Evolutionary conservation across 2,888 invertebrate species (phyloP).

Genomic region (Operophtera brumata): DNA sequence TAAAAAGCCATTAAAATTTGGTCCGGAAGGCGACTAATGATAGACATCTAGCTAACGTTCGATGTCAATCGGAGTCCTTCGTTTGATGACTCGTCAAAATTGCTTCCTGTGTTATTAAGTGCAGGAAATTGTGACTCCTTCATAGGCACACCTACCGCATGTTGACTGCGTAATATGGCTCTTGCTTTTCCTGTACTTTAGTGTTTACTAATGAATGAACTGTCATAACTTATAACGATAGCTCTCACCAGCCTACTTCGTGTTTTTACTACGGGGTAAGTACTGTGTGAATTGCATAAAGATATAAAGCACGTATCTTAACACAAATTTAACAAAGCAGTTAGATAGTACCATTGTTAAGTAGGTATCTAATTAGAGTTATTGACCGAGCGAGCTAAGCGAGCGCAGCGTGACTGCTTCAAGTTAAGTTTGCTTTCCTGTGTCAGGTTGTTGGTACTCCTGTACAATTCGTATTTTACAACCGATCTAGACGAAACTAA

Average conservation of each 20-base stretch:
- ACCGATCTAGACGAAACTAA: too few relatives aligned
- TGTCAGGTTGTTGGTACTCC: too few relatives aligned
- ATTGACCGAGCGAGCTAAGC: too few relatives aligned
- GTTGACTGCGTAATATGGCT: conserved; percentile 47
- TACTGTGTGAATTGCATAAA: too few relatives aligned
- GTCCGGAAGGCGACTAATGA: conserved; percentile 56
- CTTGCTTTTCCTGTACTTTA: conserved; percentile 1
- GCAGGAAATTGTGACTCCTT: conserved; percentile 80
- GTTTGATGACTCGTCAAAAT: conserved; percentile 80
- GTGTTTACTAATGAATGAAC: background rate
- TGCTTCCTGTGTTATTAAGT: conserved; percentile 79
- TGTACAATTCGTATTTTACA: too few relatives aligned
- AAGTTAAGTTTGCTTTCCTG: too few relatives aligned
- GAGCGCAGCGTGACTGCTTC: too few relatives aligned
- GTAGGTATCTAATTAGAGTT: background rate
- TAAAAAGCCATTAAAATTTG: conserved; percentile 42
- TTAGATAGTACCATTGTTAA: background rate
- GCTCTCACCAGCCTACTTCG: too few relatives aligned
- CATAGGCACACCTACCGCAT: conserved; percentile 70
- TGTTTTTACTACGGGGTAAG: too few relatives aligned
- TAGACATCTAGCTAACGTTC: conserved; percentile 54
- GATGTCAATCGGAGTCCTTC: conserved; percentile 68
- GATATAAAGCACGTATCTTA: too few relatives aligned
- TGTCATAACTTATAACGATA: background rate
- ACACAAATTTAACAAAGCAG: background rate